A percentile compares a stretch with the other conserved stretches of the same genome.
Evolutionary conservation across 2,888 invertebrate genomes (phyloP).

Genomic region (Piscicola geometra): DNA sequence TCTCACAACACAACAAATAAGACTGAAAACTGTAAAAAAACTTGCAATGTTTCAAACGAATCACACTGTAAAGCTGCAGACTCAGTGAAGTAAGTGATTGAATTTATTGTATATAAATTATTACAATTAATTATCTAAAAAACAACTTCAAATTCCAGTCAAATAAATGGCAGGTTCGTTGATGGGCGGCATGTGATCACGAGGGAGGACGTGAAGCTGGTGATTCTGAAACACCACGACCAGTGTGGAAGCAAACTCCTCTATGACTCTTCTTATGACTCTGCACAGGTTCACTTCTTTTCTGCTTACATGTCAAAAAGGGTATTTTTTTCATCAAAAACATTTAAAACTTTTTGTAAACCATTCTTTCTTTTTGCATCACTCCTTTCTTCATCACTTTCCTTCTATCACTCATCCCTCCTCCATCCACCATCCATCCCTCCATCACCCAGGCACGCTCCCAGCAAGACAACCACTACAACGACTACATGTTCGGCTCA

Average conservation of each 20-base stretch:
- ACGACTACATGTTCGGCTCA: background rate
- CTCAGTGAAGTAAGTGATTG: background rate
- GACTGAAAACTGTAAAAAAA: background rate
- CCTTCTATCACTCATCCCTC: too few relatives aligned
- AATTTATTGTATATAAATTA: too few relatives aligned
- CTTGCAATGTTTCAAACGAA: background rate
- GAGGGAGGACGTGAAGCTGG: conserved; percentile 15
- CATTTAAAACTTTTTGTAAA: too few relatives aligned
- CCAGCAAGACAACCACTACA: background rate
- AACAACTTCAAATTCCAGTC: too few relatives aligned
- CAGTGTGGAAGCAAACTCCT: conserved; percentile 25
- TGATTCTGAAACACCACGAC: conserved; percentile 28
- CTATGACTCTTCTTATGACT: conserved; percentile 28
- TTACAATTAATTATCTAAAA: too few relatives aligned
- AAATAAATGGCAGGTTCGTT: background rate
- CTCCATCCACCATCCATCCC: too few relatives aligned
- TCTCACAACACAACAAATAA: background rate
- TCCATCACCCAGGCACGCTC: too few relatives aligned
- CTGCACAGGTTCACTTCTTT: too few relatives aligned
- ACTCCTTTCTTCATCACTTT: too few relatives aligned
- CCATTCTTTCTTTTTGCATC: too few relatives aligned
- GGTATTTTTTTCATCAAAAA: too few relatives aligned
- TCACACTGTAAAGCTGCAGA: background rate
- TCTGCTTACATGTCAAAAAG: background rate
- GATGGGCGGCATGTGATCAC: conserved; percentile 21